Conservation (phyloP, 2,888 invertebrate species). For the Scaptomyza polygonia region DNA sequence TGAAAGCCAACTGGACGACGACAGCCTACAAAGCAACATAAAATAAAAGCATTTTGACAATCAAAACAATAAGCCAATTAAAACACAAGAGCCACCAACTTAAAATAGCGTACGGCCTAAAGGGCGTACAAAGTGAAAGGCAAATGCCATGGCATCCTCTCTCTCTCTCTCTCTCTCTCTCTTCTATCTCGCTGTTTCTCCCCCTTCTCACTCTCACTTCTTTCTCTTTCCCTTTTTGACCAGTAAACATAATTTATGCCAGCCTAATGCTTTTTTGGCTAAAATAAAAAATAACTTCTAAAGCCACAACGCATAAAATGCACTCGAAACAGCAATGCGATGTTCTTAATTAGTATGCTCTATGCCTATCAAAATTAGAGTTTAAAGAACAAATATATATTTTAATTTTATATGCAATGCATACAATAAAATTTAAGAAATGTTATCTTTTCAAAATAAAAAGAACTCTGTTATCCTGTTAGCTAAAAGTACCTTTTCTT, state of each 20-base stretch:
- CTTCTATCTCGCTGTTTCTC: no score
- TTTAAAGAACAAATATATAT: not conserved
- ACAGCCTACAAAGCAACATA: constrained; percentile 21
- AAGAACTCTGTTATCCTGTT: no score
- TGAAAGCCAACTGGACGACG: constrained; percentile 26
- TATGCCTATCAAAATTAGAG: not conserved
- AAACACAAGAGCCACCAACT: constrained; percentile 57
- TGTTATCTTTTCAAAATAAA: no score
- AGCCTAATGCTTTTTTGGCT: constrained; percentile 19
- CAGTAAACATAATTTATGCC: constrained; percentile 65
- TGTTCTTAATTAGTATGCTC: not conserved
- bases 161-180: not conserved
- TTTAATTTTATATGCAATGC: no score
- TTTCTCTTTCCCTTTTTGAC: not conserved
- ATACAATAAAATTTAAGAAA: no score
- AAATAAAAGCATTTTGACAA: constrained; percentile 45
- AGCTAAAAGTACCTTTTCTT: no score
- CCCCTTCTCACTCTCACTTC: not conserved
- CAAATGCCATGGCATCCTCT: not conserved
- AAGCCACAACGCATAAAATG: constrained; percentile 34
- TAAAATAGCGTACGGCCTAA: constrained; percentile 21
- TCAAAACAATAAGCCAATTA: constrained; percentile 73
- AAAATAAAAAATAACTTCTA: constrained; percentile 25
- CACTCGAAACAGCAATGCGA: constrained; percentile 17
- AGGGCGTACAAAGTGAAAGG: constrained; percentile 30